Evolutionary conservation across 2,888 invertebrate species (phyloP).

Genomic region (Venusia cambrica): DNA sequence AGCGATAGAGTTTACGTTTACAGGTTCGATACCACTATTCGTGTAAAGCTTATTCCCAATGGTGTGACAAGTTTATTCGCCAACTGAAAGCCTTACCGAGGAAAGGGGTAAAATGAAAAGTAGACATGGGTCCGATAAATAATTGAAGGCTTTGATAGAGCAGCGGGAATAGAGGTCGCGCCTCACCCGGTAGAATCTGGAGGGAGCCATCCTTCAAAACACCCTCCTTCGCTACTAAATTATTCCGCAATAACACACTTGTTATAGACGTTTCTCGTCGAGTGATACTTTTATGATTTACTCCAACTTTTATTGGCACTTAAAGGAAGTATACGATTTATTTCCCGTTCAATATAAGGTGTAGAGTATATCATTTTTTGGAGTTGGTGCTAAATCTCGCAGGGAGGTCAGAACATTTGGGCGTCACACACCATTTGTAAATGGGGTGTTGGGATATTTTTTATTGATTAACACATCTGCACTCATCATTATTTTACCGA

Average conservation of each 20-base stretch:
- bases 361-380: slow-evolving; percentile 76
- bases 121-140: slow-evolving; percentile 80
- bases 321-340: slow-evolving; percentile 80
- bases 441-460: slow-evolving; percentile 39
- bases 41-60: slow-evolving; percentile 61
- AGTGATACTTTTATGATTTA: slow-evolving; percentile 82
- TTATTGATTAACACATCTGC: neutral
- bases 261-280: slow-evolving; percentile 78
- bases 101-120: slow-evolving; percentile 79
- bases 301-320: slow-evolving; percentile 81
- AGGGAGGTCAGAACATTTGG: slow-evolving; percentile 53
- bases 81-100: slow-evolving; percentile 59
- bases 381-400: slow-evolving; percentile 57
- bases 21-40: slow-evolving; percentile 53
- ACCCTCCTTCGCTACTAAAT: slow-evolving; percentile 75
- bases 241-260: slow-evolving; percentile 81
- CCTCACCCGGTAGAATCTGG: slow-evolving; percentile 51
- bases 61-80: slow-evolving; percentile 70
- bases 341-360: slow-evolving; percentile 77
- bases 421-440: slow-evolving; percentile 63
- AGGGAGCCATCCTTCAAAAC: slow-evolving; percentile 75
- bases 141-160: slow-evolving; percentile 79
- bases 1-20: slow-evolving; percentile 58
- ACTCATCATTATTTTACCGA: too few species aligned
- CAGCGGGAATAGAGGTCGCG: slow-evolving; percentile 71